Percentiles rank a stretch among this genome's conserved stretches.
phyloP scores from a whole-genome alignment of 2,888 invertebrate genomes.

The Phaedon cochleariae region DNA sequence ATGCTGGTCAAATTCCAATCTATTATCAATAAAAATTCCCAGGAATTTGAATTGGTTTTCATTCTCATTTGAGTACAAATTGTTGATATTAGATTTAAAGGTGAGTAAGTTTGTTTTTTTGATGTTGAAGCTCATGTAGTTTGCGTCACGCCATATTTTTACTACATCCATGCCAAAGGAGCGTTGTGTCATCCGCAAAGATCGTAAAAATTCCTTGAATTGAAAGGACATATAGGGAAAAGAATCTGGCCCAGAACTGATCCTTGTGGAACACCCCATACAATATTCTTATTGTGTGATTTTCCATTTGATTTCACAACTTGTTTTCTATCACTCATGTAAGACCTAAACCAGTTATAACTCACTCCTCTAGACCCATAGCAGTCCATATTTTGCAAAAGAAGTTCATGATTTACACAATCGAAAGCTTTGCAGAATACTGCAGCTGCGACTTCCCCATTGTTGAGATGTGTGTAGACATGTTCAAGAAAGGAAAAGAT shows the following conservation, averaged over 20 bases:
- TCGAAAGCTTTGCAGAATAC: background rate
- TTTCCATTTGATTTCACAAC: background rate
- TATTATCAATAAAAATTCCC: background rate
- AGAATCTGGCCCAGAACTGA: background rate
- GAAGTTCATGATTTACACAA: constrained; percentile 3
- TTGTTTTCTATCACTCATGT: constrained; percentile 1
- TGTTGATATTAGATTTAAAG: background rate
- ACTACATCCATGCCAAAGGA: too few relatives aligned
- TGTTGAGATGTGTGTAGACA: background rate
- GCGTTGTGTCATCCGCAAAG: too few relatives aligned
- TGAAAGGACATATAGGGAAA: background rate
- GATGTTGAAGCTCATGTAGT: background rate
- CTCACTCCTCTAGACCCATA: background rate
- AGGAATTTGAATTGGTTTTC: background rate
- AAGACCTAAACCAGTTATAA: background rate
- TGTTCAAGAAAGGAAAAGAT: constrained; percentile 6
- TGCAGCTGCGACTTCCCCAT: constrained; percentile 1
- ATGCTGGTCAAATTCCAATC: too few relatives aligned
- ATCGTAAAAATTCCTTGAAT: background rate
- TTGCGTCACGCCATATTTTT: background rate
- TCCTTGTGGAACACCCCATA: background rate
- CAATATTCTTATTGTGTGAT: background rate
- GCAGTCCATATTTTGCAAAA: background rate
- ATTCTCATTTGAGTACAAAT: background rate
- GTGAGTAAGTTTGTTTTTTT: background rate